Percentiles rank a stretch among this genome's conserved stretches.
These are phyloP conservation scores for Uloborus diversus DNA, from an alignment of 1,140 invertebrate species.

Conservation along the genomic window DNA sequence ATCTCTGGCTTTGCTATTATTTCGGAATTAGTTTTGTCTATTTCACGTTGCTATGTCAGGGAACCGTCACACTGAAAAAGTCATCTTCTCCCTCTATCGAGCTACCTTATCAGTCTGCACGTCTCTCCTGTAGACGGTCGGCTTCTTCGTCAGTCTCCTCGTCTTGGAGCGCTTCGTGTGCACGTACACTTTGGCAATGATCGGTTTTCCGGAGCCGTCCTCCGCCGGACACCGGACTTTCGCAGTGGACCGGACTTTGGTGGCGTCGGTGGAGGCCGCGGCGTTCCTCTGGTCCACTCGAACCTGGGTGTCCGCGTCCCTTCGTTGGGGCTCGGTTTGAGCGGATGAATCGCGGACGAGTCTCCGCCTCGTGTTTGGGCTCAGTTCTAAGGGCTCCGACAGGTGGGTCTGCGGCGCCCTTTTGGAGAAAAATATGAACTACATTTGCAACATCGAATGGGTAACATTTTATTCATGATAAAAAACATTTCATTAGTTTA, in stretches of 20 bases:
- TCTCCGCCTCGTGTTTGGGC: not conserved
- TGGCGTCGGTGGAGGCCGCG: not conserved
- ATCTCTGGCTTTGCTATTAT: too few relatives aligned
- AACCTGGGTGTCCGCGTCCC: constrained; percentile 19
- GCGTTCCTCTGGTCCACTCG: not conserved
- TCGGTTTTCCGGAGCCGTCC: constrained; percentile 20
- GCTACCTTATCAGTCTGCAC: constrained; percentile 13
- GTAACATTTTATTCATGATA: not conserved
- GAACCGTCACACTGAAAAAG: too few relatives aligned
- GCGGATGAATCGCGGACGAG: constrained; percentile 21
- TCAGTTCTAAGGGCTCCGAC: constrained; percentile 19
- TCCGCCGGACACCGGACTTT: not conserved
- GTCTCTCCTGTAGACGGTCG: constrained; percentile 22
- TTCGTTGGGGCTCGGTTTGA: constrained; percentile 13
- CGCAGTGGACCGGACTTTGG: not conserved
- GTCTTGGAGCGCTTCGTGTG: constrained; percentile 42
- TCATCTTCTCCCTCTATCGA: too few relatives aligned
- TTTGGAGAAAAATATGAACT: not conserved
- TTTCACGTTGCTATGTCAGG: too few relatives aligned
- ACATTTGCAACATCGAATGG: not conserved
- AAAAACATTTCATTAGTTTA: not conserved
- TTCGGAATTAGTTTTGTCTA: too few relatives aligned
- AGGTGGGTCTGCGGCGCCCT: constrained; percentile 8
- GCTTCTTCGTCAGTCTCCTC: constrained; percentile 1
- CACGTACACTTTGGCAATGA: constrained; percentile 47